phyloP scores from a whole-genome alignment of 2,113 vertebrate genomes.

The Rallus limicola region DNA sequence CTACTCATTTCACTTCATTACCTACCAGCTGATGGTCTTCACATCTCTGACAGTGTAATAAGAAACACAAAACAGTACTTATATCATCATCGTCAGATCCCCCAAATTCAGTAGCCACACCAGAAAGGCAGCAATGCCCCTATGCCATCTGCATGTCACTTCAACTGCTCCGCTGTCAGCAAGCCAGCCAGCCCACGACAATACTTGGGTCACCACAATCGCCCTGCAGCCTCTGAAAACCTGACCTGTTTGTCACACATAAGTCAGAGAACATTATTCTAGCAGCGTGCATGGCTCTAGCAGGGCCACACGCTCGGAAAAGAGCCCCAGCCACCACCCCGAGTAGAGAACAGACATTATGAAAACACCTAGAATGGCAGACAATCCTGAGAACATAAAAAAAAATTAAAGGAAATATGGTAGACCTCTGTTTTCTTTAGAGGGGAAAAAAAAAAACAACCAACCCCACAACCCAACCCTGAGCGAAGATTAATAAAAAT shows the following conservation, averaged over 20 bases:
- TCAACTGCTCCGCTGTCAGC: neutral
- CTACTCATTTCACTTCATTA: neutral
- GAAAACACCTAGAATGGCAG: neutral
- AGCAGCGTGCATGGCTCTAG: neutral
- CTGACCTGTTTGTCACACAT: conserved; percentile 49
- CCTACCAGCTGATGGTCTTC: neutral
- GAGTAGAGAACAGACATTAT: neutral
- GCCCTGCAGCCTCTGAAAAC: conserved; percentile 48
- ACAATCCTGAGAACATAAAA: neutral
- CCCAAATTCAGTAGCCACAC: neutral
- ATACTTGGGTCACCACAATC: conserved; percentile 19
- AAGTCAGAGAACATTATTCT: conserved; percentile 56
- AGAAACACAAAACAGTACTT: neutral
- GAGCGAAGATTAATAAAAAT: conserved; percentile 43
- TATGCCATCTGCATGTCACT: conserved; percentile 12
- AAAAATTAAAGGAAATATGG: conserved; percentile 17
- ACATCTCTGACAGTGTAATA: neutral
- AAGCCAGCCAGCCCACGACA: neutral
- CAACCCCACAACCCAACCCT: neutral
- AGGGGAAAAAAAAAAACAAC: neutral
- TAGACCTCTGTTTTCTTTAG: conserved; percentile 19
- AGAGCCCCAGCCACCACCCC: neutral
- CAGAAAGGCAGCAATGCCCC: neutral
- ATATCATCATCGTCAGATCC: neutral
- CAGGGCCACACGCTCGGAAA: neutral